These are phyloP conservation scores for Mongoloraphidia duomilia DNA, from an alignment of 2,888 invertebrate species.

Conservation along the genomic window DNA sequence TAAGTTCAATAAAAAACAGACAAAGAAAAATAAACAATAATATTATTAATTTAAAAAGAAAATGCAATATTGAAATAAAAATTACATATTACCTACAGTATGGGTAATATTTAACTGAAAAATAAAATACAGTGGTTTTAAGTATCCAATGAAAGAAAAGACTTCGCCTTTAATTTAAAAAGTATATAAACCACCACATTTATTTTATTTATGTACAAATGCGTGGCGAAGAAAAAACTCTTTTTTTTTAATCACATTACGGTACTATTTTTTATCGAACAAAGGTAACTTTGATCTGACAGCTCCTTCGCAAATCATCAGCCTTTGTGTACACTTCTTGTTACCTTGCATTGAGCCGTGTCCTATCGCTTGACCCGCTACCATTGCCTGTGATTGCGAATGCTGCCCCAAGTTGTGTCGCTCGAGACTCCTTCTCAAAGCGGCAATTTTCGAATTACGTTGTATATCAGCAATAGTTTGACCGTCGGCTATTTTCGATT, in stretches of 20 bases:
- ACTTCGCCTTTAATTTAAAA: too few relatives aligned
- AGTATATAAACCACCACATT: too few relatives aligned
- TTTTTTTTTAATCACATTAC: neutral
- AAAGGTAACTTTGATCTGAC: constrained; percentile 73
- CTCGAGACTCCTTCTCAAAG: constrained; percentile 12
- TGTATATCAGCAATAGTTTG: constrained; percentile 11
- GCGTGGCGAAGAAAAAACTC: too few relatives aligned
- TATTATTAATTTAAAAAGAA: too few relatives aligned
- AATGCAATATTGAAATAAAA: too few relatives aligned
- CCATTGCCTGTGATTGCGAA: constrained; percentile 21
- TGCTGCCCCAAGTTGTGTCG: constrained; percentile 2
- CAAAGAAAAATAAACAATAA: too few relatives aligned
- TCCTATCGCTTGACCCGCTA: constrained; percentile 20
- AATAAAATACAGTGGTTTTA: too few relatives aligned
- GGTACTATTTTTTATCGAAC: constrained; percentile 55
- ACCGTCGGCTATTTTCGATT: constrained; percentile 9
- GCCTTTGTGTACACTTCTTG: constrained; percentile 41
- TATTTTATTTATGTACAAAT: too few relatives aligned
- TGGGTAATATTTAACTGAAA: too few relatives aligned
- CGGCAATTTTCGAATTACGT: constrained; percentile 13
- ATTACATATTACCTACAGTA: too few relatives aligned
- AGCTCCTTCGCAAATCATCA: constrained; percentile 74
- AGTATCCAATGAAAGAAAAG: too few relatives aligned
- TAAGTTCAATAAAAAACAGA: too few relatives aligned
- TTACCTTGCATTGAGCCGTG: constrained; percentile 22